Percentiles rank a stretch among this genome's conserved stretches.
phyloP scores from a whole-genome alignment of 1,140 invertebrate species.

The Proales similis region DNA sequence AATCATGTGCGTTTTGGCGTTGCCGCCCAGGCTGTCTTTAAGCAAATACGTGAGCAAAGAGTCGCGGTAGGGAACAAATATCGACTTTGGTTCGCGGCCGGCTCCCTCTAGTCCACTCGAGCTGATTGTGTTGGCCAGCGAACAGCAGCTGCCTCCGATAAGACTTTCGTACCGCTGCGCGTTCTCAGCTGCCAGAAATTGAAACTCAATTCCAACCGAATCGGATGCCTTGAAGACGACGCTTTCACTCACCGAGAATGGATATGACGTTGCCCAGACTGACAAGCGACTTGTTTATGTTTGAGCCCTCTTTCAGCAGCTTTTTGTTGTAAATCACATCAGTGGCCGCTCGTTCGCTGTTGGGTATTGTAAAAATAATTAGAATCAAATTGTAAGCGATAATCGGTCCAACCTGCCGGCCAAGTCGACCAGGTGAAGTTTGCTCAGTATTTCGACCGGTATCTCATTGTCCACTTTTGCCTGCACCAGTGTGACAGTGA shows the following conservation, averaged over 20 bases:
- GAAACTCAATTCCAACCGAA: conserved; percentile 70
- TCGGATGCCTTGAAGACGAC: conserved; percentile 74
- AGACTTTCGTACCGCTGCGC: not conserved
- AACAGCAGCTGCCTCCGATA: conserved; percentile 76
- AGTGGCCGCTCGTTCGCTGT: conserved; percentile 51
- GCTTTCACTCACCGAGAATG: conserved; percentile 50
- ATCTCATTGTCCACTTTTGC: conserved; percentile 42
- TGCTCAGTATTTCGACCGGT: conserved; percentile 56
- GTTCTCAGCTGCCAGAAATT: conserved; percentile 46
- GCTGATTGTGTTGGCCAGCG: conserved; percentile 88
- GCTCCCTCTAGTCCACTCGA: conserved; percentile 86
- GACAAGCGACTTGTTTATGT: conserved; percentile 60
- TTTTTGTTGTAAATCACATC: conserved; percentile 51
- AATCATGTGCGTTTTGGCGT: conserved; percentile 63
- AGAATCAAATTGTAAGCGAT: not conserved
- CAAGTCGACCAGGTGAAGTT: conserved; percentile 63
- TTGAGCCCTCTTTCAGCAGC: conserved; percentile 59
- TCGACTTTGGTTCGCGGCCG: conserved; percentile 59
- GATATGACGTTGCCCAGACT: conserved; percentile 59
- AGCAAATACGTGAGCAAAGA: conserved; percentile 60
- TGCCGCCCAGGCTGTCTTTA: conserved; percentile 62
- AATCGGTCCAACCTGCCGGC: conserved; percentile 57
- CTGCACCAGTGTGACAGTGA: conserved; percentile 89
- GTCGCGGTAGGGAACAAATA: conserved; percentile 59
- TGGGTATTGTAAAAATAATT: too few relatives aligned